phyloP scores from a whole-genome alignment of 2,113 vertebrate species.

The Melanocharis versteri region DNA sequence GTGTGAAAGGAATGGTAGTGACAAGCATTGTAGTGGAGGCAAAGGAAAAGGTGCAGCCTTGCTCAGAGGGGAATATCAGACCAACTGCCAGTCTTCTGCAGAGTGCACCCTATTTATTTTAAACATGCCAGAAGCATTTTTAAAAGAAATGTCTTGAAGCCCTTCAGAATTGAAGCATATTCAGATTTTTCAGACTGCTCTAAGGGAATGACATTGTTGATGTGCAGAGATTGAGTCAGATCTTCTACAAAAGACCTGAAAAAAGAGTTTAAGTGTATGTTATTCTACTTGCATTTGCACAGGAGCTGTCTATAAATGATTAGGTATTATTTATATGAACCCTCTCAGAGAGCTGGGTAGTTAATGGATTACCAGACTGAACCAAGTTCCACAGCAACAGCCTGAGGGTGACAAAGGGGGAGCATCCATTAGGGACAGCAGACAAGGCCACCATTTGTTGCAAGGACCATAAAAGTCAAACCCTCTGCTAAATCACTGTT shows the following conservation, averaged over 20 bases:
- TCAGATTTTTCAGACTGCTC: neutral
- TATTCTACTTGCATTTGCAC: neutral
- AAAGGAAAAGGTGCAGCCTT: neutral
- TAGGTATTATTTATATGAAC: neutral
- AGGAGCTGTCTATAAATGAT: neutral
- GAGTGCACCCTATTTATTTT: neutral
- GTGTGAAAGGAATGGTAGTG: neutral
- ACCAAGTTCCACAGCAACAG: neutral
- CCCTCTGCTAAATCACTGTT: neutral
- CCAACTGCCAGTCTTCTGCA: neutral
- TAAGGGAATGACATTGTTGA: neutral
- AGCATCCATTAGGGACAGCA: neutral
- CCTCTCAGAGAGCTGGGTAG: neutral
- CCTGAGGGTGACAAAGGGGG: neutral
- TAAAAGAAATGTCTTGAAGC: neutral
- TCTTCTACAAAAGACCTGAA: neutral
- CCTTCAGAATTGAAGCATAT: neutral
- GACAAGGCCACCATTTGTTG: neutral
- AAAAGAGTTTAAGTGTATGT: neutral
- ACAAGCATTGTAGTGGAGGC: neutral
- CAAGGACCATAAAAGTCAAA: neutral
- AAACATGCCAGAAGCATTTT: slow-evolving; percentile 2
- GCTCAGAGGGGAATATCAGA: neutral
- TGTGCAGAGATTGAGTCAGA: neutral
- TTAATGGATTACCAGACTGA: neutral